Evolutionary conservation across 2,113 vertebrate species (phyloP).

Genomic region (Eira barbara): DNA sequence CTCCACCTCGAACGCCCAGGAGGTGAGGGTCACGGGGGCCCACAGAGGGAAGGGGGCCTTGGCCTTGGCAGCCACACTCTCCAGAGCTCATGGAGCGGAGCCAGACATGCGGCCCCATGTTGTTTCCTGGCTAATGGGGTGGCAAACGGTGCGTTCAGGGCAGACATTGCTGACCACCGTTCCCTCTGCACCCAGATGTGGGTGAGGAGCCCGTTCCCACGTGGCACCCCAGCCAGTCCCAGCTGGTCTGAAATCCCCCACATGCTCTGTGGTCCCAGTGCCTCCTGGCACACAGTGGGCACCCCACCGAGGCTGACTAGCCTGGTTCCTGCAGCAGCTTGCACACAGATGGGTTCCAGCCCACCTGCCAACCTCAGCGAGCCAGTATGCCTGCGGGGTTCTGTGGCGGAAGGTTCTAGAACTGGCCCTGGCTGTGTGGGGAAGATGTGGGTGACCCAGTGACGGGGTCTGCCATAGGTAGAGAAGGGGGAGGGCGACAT

Average conservation of each 20-base stretch:
- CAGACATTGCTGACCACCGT: background rate
- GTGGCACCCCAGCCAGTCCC: accelerated
- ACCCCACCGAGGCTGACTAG: background rate
- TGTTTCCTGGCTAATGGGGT: background rate
- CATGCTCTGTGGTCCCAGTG: background rate
- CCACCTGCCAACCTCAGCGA: background rate
- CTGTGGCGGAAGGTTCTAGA: background rate
- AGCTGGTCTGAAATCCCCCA: background rate
- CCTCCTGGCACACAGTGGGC: background rate
- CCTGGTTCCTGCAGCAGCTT: background rate
- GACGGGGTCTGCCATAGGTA: background rate
- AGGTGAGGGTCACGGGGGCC: conserved; percentile 71
- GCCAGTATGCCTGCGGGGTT: accelerated
- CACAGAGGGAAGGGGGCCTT: background rate
- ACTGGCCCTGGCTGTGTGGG: background rate
- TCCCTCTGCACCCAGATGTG: accelerated
- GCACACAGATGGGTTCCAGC: background rate
- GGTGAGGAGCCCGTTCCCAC: background rate
- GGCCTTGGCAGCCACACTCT: accelerated
- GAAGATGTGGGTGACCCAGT: background rate
- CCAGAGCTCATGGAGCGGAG: too few relatives aligned
- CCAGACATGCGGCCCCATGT: accelerated
- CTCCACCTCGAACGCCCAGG: conserved; percentile 81
- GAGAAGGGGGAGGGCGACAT: accelerated
- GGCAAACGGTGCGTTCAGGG: accelerated